These are phyloP conservation scores for Meganola albula DNA, from an alignment of 2,888 invertebrate genomes.

Conservation along the genomic window DNA sequence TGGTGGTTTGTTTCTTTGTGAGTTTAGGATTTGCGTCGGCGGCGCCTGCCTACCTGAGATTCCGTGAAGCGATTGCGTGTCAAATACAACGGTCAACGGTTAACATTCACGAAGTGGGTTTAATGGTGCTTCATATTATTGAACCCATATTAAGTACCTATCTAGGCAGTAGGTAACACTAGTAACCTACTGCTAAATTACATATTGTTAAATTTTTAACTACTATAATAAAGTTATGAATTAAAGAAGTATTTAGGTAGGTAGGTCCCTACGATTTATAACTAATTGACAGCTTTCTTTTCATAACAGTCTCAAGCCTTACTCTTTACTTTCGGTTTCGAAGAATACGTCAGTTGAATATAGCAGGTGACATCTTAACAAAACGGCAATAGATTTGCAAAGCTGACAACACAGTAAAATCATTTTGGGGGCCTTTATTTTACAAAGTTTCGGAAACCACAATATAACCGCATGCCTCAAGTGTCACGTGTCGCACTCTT, in stretches of 20 bases:
- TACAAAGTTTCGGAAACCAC: conserved; percentile 61
- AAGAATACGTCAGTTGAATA: conserved; percentile 30
- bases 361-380: conserved; percentile 56
- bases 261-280: too few species aligned
- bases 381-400: conserved; percentile 54
- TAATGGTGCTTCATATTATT: conserved; percentile 42
- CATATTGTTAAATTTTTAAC: too few species aligned
- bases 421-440: conserved; percentile 40
- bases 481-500: conserved; percentile 54
- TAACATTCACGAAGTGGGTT: conserved; percentile 46
- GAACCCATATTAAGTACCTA: conserved; percentile 33
- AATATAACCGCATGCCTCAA: conserved; percentile 61
- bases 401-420: conserved; percentile 50
- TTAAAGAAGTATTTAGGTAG: too few species aligned
- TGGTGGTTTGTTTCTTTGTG: conserved; percentile 30
- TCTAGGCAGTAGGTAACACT: too few species aligned
- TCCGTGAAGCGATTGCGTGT: conserved; percentile 68
- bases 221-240: too few species aligned
- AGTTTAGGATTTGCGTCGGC: conserved; percentile 34
- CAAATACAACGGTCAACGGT: conserved; percentile 45
- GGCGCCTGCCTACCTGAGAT: conserved; percentile 56
- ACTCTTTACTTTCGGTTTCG: conserved; percentile 36
- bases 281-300: too few species aligned
- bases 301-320: too few species aligned
- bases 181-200: too few species aligned